Conservation (phyloP, 2,888 invertebrate genomes). For the Rugalucina vietnamica region DNA sequence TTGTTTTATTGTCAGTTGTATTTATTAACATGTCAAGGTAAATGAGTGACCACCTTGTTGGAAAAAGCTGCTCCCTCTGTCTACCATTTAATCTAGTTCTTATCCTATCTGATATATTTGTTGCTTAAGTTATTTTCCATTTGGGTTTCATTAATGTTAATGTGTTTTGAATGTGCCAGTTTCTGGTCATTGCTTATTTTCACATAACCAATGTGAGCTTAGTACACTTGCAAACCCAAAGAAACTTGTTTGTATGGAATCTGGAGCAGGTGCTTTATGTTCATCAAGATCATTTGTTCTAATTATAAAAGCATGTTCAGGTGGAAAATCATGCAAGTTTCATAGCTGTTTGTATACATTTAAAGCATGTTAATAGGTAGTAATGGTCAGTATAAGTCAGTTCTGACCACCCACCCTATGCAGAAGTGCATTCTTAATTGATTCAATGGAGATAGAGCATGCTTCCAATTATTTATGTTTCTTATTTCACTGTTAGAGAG, state of each 20-base stretch:
- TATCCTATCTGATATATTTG: no score
- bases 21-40: no score
- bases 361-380: conserved; percentile 10
- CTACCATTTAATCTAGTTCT: no score
- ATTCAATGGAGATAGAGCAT: neutral
- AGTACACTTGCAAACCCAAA: neutral
- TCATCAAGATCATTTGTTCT: conserved; percentile 1
- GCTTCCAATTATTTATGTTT: neutral
- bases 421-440: neutral
- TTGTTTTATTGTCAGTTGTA: no score
- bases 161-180: no score
- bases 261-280: conserved; percentile 7
- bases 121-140: no score
- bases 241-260: neutral
- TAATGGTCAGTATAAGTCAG: neutral
- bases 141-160: no score
- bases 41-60: no score
- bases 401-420: conserved; percentile 10
- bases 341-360: conserved; percentile 7
- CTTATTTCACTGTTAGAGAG: neutral
- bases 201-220: no score
- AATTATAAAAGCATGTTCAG: neutral
- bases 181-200: no score
- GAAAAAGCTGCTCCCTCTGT: no score
- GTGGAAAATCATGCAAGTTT: conserved; percentile 1